These are phyloP conservation scores for Argynnis bischoffii DNA, from an alignment of 2,888 invertebrate species.

Conservation along the genomic window DNA sequence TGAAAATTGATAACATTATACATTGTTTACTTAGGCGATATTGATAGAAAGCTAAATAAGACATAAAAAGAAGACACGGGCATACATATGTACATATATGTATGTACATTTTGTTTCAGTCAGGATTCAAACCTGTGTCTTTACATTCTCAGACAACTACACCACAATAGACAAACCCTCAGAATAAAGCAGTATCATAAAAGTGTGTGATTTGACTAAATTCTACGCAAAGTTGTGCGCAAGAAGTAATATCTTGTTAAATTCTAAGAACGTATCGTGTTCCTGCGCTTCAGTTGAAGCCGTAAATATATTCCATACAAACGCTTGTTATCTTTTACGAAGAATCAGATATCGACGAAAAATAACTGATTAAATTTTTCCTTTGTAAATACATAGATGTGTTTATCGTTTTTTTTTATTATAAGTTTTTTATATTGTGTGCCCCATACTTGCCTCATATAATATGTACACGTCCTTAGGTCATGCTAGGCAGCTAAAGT, in stretches of 20 bases:
- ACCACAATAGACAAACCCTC: background rate
- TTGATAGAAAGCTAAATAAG: too few relatives aligned
- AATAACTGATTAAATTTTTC: constrained; percentile 20
- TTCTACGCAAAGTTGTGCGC: background rate
- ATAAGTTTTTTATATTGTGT: background rate
- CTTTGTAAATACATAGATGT: background rate
- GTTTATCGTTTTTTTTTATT: background rate
- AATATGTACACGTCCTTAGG: too few relatives aligned
- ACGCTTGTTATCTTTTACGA: constrained; percentile 22
- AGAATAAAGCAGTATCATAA: background rate
- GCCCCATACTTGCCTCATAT: too few relatives aligned
- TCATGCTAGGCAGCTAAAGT: too few relatives aligned
- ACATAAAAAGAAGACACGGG: too few relatives aligned
- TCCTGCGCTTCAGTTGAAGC: constrained; percentile 19
- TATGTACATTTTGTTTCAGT: too few relatives aligned
- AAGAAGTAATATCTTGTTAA: constrained; percentile 12
- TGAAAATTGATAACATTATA: too few relatives aligned
- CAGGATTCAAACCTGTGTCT: too few relatives aligned
- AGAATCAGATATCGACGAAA: constrained; percentile 16
- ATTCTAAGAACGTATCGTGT: constrained; percentile 23
- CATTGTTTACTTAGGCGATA: too few relatives aligned
- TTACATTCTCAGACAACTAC: background rate
- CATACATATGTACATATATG: too few relatives aligned
- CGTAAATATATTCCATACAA: constrained; percentile 4
- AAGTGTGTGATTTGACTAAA: background rate